Base-by-base conservation (phyloP, 2,113 vertebrate genomes). In the Myiagra hebetior region DNA sequence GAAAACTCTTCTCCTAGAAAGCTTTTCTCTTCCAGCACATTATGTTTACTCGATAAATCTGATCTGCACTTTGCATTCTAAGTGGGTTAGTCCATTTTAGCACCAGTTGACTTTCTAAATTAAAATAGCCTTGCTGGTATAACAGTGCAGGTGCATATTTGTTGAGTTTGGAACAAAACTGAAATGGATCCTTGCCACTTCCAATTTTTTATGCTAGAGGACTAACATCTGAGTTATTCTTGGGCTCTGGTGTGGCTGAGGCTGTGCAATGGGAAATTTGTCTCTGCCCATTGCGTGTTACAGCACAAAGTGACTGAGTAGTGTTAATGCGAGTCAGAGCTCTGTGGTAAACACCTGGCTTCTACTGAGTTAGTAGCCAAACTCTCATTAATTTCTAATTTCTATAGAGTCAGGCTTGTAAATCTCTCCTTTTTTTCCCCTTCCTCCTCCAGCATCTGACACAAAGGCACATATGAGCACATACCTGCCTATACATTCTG, bases 1-100 rank as follows among this genome's bases (percentile, higher is more conserved):
- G 95, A 97, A 96, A 47, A 21, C 46, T 82, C 30, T 72, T 49
- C 76, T 89, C 85, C 79, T 94, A n/a, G 26, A 76, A 76, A 82
- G 47, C n/a, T 83, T 46, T 75, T 47, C 70, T 91, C 77, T 82
- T 95, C 33, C 18, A 72, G n/a, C 74, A 47, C 3, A 2, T 46
- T 84, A 27, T 37, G 30, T 74, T 93, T 46, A 55, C 30, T 73
- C 22, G 50, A 60, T 70, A 52, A 47, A 81, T 20, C 84, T 85
- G 27, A n/a, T 56, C 33, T 80, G 19, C 11, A 10, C 31, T 80
- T 92, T 52, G 47, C 26, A 24, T 94, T 80, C 35, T 57, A 30
- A 56, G 24, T 76, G 21, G 15, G 10, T 63, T 87, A 87, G 79
- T 55, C 30, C 24, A 69, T 87, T 76, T 68, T 60, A 65, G 47